phyloP scores from a whole-genome alignment of 30 jellyfish, hydroid and myxozoan genomes.

The Morbakka virulenta region DNA sequence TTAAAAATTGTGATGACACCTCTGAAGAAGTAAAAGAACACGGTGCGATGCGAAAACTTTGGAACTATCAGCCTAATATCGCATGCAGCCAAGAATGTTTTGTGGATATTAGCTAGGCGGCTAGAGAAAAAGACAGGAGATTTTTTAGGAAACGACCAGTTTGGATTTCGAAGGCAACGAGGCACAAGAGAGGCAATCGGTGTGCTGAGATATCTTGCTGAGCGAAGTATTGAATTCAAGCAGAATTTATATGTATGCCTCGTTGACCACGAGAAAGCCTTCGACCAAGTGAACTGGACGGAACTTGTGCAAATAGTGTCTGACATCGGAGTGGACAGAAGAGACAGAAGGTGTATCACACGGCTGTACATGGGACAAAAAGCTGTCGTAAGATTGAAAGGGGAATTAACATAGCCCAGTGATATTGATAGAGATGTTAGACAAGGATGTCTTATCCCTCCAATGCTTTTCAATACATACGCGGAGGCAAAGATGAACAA shows the following conservation, averaged over 20 bases:
- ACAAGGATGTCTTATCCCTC: neutral
- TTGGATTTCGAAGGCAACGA: neutral
- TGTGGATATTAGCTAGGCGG: neutral
- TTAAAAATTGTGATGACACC: neutral
- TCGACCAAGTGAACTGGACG: neutral
- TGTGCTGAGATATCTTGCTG: neutral
- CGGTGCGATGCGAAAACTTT: neutral
- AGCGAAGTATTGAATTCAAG: neutral
- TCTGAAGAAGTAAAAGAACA: neutral
- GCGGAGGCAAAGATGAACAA: neutral
- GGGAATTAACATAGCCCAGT: neutral
- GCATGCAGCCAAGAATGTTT: neutral
- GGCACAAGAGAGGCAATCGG: neutral
- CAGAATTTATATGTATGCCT: neutral
- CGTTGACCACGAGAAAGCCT: neutral
- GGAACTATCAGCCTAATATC: neutral
- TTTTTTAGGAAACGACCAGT: neutral
- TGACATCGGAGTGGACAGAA: neutral
- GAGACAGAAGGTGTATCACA: conserved; percentile 1
- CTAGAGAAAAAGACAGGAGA: neutral
- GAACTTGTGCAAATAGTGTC: neutral
- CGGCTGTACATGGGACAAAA: neutral
- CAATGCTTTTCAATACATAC: neutral
- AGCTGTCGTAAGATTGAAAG: neutral
- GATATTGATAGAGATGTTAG: neutral